These are phyloP conservation scores for Drosophila sordidapex DNA, from an alignment of 2,888 invertebrate species.

Conservation along the genomic window DNA sequence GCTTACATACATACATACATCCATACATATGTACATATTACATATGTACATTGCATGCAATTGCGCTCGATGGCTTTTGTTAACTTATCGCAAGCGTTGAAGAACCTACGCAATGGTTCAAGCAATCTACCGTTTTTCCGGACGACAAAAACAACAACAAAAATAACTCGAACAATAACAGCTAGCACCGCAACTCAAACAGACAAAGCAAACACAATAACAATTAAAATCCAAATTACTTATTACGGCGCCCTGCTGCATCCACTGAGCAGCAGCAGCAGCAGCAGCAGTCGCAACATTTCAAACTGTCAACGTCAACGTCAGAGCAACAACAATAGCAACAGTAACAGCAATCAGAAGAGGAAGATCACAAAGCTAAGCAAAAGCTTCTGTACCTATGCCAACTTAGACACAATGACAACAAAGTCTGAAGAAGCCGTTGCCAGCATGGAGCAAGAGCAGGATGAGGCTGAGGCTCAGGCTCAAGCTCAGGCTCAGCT, in stretches of 20 bases:
- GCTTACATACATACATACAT: constrained; percentile 11
- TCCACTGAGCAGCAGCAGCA: constrained; percentile 25
- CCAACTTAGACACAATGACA: constrained; percentile 53
- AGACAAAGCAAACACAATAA: constrained; percentile 51
- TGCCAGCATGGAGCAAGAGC: constrained; percentile 23
- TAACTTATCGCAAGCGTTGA: constrained; percentile 42
- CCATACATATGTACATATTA: constrained; percentile 3
- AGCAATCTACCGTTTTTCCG: constrained; percentile 63
- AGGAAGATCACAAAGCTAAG: constrained; percentile 1
- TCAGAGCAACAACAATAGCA: constrained; percentile 21
- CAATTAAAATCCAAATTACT: constrained; percentile 29
- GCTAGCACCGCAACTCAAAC: constrained; percentile 22
- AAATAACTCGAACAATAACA: constrained; percentile 18
- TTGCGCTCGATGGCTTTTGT: constrained; percentile 39
- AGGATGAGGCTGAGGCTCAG: constrained; percentile 41
- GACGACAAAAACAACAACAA: constrained; percentile 32
- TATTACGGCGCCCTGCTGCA: constrained; percentile 34
- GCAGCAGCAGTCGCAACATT: constrained; percentile 14
- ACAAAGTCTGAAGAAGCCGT: constrained; percentile 31
- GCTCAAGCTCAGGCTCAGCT: constrained; percentile 52
- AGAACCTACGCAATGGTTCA: constrained; percentile 53
- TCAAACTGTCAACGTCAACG: constrained; percentile 23
- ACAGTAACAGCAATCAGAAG: constrained; percentile 16
- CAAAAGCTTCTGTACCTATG: constrained; percentile 48
- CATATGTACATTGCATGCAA: constrained; percentile 21